phyloP scores from a whole-genome alignment of 2,113 vertebrate species.

The Sardina pilchardus region DNA sequence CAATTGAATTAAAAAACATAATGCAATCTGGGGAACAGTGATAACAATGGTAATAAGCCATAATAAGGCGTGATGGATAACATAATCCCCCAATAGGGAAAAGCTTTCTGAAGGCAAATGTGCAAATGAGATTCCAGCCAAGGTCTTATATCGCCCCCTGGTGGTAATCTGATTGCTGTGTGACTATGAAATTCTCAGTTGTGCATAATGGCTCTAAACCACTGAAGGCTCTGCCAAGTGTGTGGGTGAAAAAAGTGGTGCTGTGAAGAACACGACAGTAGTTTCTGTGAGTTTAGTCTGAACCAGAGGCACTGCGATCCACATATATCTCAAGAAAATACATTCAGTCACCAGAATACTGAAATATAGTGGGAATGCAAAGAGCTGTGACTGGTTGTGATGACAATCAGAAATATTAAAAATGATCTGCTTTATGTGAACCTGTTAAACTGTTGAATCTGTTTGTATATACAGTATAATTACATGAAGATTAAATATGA shows the following conservation, averaged over 20 bases:
- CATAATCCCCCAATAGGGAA: neutral
- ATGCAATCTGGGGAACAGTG: neutral
- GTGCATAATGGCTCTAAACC: neutral
- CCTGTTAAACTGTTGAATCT: too few relatives aligned
- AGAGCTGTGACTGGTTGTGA: neutral
- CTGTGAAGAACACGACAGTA: neutral
- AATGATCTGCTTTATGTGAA: neutral
- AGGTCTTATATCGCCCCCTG: neutral
- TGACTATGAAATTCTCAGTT: neutral
- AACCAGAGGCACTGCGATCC: neutral
- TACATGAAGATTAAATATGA: too few relatives aligned
- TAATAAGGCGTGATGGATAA: neutral
- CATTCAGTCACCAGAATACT: slow-evolving; percentile 58
- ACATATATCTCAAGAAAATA: slow-evolving; percentile 55
- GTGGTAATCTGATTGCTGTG: neutral
- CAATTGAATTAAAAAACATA: neutral
- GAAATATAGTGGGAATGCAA: neutral
- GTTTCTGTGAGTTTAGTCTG: neutral
- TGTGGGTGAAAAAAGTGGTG: neutral
- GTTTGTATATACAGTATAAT: too few relatives aligned
- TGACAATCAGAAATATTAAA: neutral
- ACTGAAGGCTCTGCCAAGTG: neutral
- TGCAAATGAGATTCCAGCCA: neutral
- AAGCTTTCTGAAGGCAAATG: neutral
- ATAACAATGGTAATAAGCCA: neutral